Evolutionary conservation across 2,797 vertebrate species (phyloP).

Genomic region (Paedocypris micromegethes): DNA sequence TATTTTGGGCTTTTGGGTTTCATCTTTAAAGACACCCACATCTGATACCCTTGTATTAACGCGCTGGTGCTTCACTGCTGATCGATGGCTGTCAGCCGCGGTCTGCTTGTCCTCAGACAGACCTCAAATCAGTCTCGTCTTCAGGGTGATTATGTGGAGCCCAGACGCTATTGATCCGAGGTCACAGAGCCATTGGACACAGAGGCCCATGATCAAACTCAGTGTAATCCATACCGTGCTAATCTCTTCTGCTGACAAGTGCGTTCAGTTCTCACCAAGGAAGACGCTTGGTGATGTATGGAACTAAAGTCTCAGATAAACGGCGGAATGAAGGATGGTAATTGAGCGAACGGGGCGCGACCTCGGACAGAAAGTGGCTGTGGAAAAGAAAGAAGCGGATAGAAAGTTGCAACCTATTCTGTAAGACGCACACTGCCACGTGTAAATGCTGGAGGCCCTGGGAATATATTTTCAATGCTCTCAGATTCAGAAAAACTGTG

Average conservation of each 20-base stretch:
- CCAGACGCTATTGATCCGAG: slow-evolving; percentile 37
- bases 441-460: too few species aligned
- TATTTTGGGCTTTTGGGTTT: too few species aligned
- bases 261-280: not conserved
- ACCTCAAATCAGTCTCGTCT: slow-evolving; percentile 19
- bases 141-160: slow-evolving; percentile 28
- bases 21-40: too few species aligned
- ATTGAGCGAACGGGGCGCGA: not conserved
- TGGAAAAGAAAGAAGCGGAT: not conserved
- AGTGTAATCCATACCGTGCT: slow-evolving; percentile 1
- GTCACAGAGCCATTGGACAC: slow-evolving; percentile 3
- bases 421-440: too few species aligned
- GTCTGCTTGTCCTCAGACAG: slow-evolving; percentile 17
- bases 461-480: too few species aligned
- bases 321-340: not conserved
- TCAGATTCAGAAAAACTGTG: too few species aligned
- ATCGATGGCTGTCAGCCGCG: slow-evolving; percentile 19
- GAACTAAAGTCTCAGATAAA: not conserved
- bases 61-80: slow-evolving; percentile 5
- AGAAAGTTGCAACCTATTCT: not conserved
- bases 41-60: not conserved
- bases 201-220: slow-evolving; percentile 30
- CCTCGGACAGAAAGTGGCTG: not conserved
- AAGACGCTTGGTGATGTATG: slow-evolving; percentile 12
- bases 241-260: not conserved